phyloP scores from a whole-genome alignment of 2,888 invertebrate genomes.

The Aricia artaxerxes region DNA sequence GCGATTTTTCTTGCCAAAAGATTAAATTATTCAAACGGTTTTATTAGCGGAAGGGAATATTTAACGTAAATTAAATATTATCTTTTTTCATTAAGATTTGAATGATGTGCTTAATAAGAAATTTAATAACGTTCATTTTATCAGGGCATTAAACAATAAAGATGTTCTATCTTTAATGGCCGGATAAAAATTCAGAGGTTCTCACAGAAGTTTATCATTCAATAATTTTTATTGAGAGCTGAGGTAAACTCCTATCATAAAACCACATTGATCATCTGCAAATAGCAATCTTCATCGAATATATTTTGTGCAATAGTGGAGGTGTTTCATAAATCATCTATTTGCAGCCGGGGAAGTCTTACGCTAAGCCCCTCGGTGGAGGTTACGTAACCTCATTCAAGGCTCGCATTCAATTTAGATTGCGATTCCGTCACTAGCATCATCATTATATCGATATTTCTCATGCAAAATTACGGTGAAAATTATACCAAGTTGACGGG shows the following conservation, averaged over 20 bases:
- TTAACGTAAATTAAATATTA: neutral
- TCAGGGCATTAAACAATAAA: too few species aligned
- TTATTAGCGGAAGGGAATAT: neutral
- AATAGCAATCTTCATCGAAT: neutral
- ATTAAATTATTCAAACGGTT: neutral
- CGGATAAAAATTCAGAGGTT: neutral
- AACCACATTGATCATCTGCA: neutral
- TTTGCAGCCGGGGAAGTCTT: constrained; percentile 6
- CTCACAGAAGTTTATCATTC: too few species aligned
- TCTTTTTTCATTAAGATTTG: neutral
- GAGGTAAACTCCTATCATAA: too few species aligned
- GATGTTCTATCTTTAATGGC: too few species aligned
- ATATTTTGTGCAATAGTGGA: neutral
- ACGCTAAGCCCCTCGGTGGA: neutral
- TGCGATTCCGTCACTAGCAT: neutral
- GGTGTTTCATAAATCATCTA: constrained; percentile 14
- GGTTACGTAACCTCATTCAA: constrained; percentile 1
- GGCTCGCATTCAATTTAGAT: neutral
- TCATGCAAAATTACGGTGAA: too few species aligned
- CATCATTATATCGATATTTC: too few species aligned
- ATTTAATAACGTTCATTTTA: too few species aligned
- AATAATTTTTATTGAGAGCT: too few species aligned
- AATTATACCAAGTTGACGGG: too few species aligned
- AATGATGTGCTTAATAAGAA: too few species aligned
- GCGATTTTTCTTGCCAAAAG: too few species aligned